Evolutionary conservation across 35 echinoderm and acorn worm genomes (phyloP).

Genomic region (Ptychodera flava): DNA sequence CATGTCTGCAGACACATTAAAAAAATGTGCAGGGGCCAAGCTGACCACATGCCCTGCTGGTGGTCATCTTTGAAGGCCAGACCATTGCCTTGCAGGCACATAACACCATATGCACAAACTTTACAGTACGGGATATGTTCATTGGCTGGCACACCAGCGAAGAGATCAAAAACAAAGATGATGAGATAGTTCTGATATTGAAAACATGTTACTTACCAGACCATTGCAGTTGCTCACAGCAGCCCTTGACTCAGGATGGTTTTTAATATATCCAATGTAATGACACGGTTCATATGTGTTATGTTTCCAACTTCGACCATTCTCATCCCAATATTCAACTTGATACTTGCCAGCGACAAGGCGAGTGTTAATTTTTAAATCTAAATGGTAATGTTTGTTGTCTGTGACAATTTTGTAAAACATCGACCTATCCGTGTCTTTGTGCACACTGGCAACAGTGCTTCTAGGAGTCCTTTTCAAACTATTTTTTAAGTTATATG

Average conservation of each 20-base stretch:
- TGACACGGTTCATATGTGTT: slow-evolving; percentile 74
- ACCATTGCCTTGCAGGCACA: too few species aligned
- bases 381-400: slow-evolving; percentile 75
- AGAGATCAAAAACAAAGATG: too few species aligned
- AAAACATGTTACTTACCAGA: slow-evolving; percentile 95
- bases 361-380: slow-evolving; percentile 72
- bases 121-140: too few species aligned
- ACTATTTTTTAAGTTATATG: slow-evolving; percentile 94
- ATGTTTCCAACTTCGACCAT: slow-evolving; percentile 47
- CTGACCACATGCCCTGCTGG: too few species aligned
- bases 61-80: too few species aligned
- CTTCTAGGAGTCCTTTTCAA: slow-evolving; percentile 88
- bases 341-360: slow-evolving; percentile 64
- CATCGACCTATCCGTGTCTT: slow-evolving; percentile 17
- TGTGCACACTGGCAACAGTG: slow-evolving; percentile 15
- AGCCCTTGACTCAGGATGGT: slow-evolving; percentile 49
- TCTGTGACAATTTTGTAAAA: slow-evolving; percentile 85
- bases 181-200: too few species aligned
- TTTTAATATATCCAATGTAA: slow-evolving; percentile 73
- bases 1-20: too few species aligned
- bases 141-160: too few species aligned
- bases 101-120: too few species aligned
- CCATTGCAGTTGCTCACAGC: slow-evolving; percentile 90
- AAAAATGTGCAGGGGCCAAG: too few species aligned
- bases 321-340: slow-evolving; percentile 74